phyloP scores from a whole-genome alignment of 2,888 invertebrate species.

The Xestia ashworthii region DNA sequence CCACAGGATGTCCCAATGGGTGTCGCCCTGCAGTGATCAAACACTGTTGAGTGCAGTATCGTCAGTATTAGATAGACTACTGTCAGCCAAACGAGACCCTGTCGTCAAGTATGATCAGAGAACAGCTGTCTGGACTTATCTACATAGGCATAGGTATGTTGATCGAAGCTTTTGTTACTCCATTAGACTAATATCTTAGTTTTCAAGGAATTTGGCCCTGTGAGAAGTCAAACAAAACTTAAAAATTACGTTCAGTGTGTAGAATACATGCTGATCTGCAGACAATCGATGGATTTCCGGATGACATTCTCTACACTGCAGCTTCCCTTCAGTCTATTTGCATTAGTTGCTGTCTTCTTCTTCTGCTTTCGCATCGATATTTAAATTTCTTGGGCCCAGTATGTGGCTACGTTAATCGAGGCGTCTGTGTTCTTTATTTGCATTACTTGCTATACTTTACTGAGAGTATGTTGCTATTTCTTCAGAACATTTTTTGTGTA shows the following conservation, averaged over 20 bases:
- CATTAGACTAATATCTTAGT: not conserved
- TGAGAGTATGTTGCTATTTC: not conserved
- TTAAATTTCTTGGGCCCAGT: not conserved
- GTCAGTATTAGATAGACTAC: slow-evolving; percentile 97
- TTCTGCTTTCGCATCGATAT: not conserved
- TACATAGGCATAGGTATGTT: slow-evolving; percentile 93
- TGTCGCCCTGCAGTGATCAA: slow-evolving; percentile 91
- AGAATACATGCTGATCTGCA: not conserved
- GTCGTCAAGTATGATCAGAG: slow-evolving; percentile 98
- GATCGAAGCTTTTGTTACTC: not conserved
- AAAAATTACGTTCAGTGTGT: not conserved
- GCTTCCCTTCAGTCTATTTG: not conserved
- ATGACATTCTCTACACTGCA: not conserved
- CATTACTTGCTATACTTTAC: not conserved
- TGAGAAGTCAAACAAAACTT: not conserved
- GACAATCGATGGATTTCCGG: not conserved
- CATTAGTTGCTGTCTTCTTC: not conserved
- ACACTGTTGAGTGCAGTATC: slow-evolving; percentile 96
- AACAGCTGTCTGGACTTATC: slow-evolving; percentile 98
- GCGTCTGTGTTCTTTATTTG: not conserved
- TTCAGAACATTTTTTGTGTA: not conserved
- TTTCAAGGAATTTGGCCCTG: not conserved
- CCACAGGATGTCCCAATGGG: slow-evolving; percentile 91
- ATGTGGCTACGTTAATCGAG: not conserved
- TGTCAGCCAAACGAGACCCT: slow-evolving; percentile 95